Evolutionary conservation across 2,888 invertebrate genomes (phyloP), one percentile per base, ranked within the genome.

Genomic region (Lasiommata megera): DNA sequence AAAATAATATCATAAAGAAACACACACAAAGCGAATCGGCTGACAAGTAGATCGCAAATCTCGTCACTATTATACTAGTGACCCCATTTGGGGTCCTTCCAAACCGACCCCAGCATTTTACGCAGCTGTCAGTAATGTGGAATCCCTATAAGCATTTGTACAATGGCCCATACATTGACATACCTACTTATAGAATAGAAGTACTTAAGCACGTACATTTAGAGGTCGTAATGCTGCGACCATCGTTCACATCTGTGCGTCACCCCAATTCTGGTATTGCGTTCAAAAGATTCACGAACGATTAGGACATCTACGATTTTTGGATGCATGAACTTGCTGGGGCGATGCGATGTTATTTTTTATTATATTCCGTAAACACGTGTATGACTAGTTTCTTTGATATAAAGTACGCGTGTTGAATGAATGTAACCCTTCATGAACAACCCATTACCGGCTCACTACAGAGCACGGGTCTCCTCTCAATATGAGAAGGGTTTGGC

Each of bases 101-200:
- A 37, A 61, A 40, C 53, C 53, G 56, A 56, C 60, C 61, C 58
- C 54, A 55, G 54, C 40, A 37, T 57, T 54, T 51, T 36, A 61
- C 61, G 57, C 61, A 61, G 61, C 58, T 61, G 61, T 57, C 61
- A 41, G 54, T 52, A 58, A 60, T 54, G 53, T 54, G 56, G 56
- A 56, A 54, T 56, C 60, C 60, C 60, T 60, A 31, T 58, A 40
- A 36, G 47, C 41, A 47, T 36, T 50, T 44, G 28, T 43, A 37
- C 50, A 29, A 36, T 51, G 36, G 28, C 40, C 16, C 37, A 58
- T 58, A 58, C 47, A 48, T 53, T 41, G 53, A 48, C 31, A 50
- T 48, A 48, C 28, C n/a, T n/a, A n/a, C n/a, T 51, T 44, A 52
- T 37, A 18, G 37, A 50, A 58, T 50, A 37, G 17, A 50, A 48